These are phyloP conservation scores for Cryptus armator DNA, from an alignment of 2,888 invertebrate species.

Conservation along the genomic window DNA sequence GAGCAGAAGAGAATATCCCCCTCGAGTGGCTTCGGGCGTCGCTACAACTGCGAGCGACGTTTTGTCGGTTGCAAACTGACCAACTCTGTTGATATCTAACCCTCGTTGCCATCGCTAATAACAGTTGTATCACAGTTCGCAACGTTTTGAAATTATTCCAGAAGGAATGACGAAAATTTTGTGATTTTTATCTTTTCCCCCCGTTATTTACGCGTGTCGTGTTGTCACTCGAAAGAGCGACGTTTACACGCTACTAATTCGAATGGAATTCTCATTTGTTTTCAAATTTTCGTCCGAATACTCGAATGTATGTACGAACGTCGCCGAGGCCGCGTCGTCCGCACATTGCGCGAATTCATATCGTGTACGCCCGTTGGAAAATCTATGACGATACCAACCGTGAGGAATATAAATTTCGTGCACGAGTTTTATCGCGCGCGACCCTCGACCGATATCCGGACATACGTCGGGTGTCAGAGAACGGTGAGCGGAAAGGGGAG, in stretches of 20 bases:
- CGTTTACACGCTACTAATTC: too few relatives aligned
- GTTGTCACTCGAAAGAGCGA: background rate
- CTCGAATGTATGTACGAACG: too few relatives aligned
- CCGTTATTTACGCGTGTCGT: background rate
- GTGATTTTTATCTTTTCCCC: too few relatives aligned
- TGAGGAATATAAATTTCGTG: slow-evolving; percentile 54
- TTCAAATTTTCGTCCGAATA: background rate
- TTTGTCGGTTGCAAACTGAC: slow-evolving; percentile 44
- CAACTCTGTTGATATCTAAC: slow-evolving; percentile 22
- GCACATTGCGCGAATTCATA: slow-evolving; percentile 1
- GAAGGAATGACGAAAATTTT: too few relatives aligned
- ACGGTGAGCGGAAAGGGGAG: slow-evolving; percentile 16
- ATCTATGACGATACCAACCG: slow-evolving; percentile 42
- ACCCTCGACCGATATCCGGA: slow-evolving; percentile 45
- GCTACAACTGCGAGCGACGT: slow-evolving; percentile 40
- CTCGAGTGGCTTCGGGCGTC: background rate
- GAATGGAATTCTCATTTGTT: too few relatives aligned
- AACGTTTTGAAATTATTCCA: background rate
- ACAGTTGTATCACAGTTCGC: background rate
- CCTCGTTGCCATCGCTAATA: slow-evolving; percentile 5
- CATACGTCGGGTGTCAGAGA: slow-evolving; percentile 28
- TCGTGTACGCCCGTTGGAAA: slow-evolving; percentile 37
- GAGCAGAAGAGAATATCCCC: background rate
- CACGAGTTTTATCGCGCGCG: slow-evolving; percentile 45
- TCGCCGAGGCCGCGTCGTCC: background rate